These are phyloP conservation scores for Caradrina kadenii DNA, from an alignment of 2,888 invertebrate species.

Conservation along the genomic window DNA sequence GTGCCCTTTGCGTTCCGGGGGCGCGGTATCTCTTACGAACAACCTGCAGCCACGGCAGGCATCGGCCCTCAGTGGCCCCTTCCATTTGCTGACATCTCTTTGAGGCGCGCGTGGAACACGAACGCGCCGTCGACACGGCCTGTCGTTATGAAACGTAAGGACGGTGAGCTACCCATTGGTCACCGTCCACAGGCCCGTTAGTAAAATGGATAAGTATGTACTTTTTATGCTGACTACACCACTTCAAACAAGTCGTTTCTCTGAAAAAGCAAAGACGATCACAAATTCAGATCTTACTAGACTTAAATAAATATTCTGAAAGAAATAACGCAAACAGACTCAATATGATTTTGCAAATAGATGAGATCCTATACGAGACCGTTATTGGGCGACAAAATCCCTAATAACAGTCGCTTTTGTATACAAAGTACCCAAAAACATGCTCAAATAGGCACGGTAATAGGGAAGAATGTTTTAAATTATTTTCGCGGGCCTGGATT, in stretches of 20 bases:
- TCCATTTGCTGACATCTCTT: no score
- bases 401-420: slow-evolving; percentile 24
- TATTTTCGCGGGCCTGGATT: slow-evolving; percentile 22
- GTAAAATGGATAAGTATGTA: no score
- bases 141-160: no score
- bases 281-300: background rate
- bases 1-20: no score
- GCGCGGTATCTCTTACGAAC: no score
- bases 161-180: no score
- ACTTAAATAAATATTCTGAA: slow-evolving; percentile 2
- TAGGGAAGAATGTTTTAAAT: slow-evolving; percentile 42
- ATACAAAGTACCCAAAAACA: slow-evolving; percentile 37
- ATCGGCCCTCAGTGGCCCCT: no score
- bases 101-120: no score
- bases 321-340: slow-evolving; percentile 13
- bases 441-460: slow-evolving; percentile 31
- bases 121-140: no score
- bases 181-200: no score
- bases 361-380: slow-evolving; percentile 18
- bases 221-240: background rate
- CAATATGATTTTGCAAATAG: slow-evolving; percentile 32
- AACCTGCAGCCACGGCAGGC: no score
- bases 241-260: background rate
- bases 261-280: background rate
- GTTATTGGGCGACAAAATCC: slow-evolving; percentile 44